Percentiles rank a stretch among this genome's conserved stretches.
Conservation (phyloP, 1,140 invertebrate species). For the Archivesica marissinica region DNA sequence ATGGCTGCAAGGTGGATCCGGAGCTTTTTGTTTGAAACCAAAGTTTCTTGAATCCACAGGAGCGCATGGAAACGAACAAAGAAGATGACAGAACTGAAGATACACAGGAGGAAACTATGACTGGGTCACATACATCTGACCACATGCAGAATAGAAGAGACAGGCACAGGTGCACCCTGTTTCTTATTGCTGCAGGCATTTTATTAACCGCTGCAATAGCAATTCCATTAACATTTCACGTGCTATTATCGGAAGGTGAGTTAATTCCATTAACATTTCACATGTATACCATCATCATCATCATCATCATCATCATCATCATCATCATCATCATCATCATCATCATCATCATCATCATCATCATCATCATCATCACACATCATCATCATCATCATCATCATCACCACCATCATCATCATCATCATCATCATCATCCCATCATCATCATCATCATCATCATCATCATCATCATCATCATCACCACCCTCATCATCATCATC, state of each 20-base stretch:
- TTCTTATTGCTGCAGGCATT: not conserved
- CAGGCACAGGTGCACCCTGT: not conserved
- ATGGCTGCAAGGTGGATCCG: no score
- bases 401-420: not conserved
- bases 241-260: not conserved
- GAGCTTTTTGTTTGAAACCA: no score
- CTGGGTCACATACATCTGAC: not conserved
- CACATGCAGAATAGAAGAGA: not conserved
- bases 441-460: not conserved
- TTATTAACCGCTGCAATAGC: not conserved
- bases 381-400: constrained; percentile 23
- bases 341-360: constrained; percentile 56
- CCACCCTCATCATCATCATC: no score
- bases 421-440: no score
- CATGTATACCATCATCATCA: constrained; percentile 47
- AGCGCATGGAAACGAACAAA: not conserved
- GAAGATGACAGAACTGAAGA: not conserved
- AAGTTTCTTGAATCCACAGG: not conserved
- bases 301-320: constrained; percentile 57
- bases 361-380: no score
- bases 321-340: constrained; percentile 57
- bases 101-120: not conserved
- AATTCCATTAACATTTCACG: not conserved
- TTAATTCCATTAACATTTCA: constrained; percentile 3
- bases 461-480: no score